phyloP scores from a whole-genome alignment of 2,113 vertebrate genomes.

The Rhadina sibilatrix region DNA sequence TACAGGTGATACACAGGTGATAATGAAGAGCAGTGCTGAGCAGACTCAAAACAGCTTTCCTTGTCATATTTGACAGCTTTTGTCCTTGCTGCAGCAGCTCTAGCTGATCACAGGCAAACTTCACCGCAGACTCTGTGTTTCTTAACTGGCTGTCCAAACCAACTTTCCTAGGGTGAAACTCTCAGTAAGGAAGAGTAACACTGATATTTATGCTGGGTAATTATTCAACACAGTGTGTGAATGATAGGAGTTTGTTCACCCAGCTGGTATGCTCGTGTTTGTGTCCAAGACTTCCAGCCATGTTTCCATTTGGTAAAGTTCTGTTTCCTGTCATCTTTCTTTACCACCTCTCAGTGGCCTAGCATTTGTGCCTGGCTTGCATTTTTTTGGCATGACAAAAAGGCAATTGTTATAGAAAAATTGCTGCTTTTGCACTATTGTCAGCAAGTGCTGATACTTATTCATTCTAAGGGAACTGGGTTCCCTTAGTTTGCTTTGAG shows the following conservation, averaged over 20 bases:
- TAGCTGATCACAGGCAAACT: neutral
- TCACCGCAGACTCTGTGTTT: neutral
- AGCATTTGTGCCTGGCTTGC: neutral
- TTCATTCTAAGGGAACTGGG: neutral
- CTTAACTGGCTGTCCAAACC: neutral
- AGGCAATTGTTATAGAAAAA: neutral
- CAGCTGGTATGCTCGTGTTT: neutral
- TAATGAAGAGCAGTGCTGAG: neutral
- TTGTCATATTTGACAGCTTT: neutral
- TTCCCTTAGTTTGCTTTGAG: neutral
- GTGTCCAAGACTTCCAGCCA: neutral
- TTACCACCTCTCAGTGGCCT: neutral
- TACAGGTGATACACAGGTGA: neutral
- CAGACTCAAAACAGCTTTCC: neutral
- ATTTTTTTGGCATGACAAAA: neutral
- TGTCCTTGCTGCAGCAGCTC: neutral
- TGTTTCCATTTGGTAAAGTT: neutral
- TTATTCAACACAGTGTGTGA: neutral
- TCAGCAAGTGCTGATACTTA: neutral
- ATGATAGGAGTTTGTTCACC: neutral
- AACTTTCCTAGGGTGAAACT: neutral
- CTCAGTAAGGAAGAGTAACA: neutral
- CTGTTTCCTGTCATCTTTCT: neutral
- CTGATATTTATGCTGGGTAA: neutral
- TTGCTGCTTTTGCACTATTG: neutral